These are phyloP conservation scores for Nasonia longicornis DNA, from an alignment of 1,140 invertebrate species.

Conservation along the genomic window DNA sequence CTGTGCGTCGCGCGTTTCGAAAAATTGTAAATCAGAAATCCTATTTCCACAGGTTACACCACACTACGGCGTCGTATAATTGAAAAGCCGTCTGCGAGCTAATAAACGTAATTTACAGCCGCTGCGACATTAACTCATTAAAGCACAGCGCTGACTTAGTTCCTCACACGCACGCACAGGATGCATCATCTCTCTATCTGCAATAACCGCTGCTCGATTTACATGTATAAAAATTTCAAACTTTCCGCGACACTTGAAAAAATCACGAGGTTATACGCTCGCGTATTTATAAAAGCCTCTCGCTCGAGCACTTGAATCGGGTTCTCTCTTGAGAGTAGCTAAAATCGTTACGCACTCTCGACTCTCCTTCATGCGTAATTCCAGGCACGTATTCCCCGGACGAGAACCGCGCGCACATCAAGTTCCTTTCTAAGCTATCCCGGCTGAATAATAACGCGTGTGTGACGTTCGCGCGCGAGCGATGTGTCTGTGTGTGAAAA, in stretches of 20 bases:
- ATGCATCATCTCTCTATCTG: too few relatives aligned
- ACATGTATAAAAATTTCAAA: not conserved
- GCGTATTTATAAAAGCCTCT: too few relatives aligned
- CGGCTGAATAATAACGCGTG: conserved; percentile 40
- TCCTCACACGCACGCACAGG: too few relatives aligned
- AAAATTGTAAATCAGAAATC: not conserved
- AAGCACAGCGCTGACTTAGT: too few relatives aligned
- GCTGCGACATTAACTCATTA: not conserved
- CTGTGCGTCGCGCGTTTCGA: not conserved
- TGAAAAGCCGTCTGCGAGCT: not conserved
- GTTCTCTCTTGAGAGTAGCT: not conserved
- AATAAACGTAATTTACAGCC: not conserved
- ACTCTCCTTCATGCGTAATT: conserved; percentile 29
- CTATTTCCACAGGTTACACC: not conserved
- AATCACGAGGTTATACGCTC: too few relatives aligned
- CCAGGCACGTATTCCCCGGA: conserved; percentile 26
- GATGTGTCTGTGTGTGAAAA: conserved; percentile 25
- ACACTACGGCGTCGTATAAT: not conserved
- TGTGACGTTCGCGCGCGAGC: not conserved
- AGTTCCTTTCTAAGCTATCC: conserved; percentile 29
- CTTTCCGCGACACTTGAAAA: too few relatives aligned
- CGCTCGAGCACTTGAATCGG: too few relatives aligned
- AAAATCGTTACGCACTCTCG: conserved; percentile 25
- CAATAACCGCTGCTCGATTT: not conserved
- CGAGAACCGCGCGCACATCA: conserved; percentile 27